These are phyloP conservation scores for Rhodophaea formosa DNA, from an alignment of 2,888 invertebrate species.

Conservation along the genomic window DNA sequence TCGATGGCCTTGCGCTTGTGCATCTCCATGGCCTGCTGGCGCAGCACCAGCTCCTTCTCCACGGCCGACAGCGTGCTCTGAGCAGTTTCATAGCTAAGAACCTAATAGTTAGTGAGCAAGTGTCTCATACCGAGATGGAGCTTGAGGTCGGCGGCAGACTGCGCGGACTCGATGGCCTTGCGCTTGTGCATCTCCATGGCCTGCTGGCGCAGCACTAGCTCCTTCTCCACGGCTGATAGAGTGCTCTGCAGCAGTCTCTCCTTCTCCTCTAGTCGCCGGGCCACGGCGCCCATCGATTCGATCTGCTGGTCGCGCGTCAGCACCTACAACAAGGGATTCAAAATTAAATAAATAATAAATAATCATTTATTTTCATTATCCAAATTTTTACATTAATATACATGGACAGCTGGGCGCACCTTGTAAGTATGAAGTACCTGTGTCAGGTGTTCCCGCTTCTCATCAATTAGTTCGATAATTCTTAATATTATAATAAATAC, in stretches of 20 bases:
- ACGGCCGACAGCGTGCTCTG: constrained; percentile 94
- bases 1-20: constrained; percentile 99
- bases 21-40: constrained; percentile 98
- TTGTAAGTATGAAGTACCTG: no score
- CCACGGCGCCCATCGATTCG: constrained; percentile 96
- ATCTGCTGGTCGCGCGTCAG: constrained; percentile 92
- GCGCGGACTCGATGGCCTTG: constrained; percentile 98
- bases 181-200: constrained; percentile 99
- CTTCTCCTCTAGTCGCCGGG: constrained; percentile 96
- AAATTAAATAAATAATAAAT: no score
- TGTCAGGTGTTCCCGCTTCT: no score
- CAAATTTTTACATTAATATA: no score
- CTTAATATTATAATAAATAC: no score
- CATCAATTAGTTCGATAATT: no score
- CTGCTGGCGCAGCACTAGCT: constrained; percentile 94
- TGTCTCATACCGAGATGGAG: constrained; percentile 92
- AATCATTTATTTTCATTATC: no score
- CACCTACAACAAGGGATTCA: constrained; percentile 79
- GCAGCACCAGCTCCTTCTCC: constrained; percentile 94
- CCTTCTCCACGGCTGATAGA: constrained; percentile 96
- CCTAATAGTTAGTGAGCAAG: no score
- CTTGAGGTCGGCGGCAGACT: constrained; percentile 97
- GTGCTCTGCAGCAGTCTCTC: constrained; percentile 96
- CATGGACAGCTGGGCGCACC: no score
- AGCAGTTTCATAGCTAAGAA: no score